A percentile compares a stretch with the other conserved stretches of the same genome.
Evolutionary conservation across 1,140 invertebrate species (phyloP).

Genomic region (Cotesia glomerata): DNA sequence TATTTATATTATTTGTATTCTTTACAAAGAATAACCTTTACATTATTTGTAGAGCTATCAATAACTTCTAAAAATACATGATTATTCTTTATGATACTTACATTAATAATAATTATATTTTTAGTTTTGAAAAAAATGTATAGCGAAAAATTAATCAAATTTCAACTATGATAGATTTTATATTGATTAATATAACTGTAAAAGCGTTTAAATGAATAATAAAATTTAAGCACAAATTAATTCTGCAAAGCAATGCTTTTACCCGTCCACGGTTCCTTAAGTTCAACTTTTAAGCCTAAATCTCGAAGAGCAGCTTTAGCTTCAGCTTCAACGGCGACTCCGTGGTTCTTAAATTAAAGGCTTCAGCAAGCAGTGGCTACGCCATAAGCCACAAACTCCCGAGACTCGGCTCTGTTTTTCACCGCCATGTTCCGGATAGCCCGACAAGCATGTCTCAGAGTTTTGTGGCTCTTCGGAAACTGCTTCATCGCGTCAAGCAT

Average conservation of each 20-base stretch:
- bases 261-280: constrained; percentile 87
- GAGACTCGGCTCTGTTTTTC: constrained; percentile 73
- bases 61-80: no score
- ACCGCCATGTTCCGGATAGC: constrained; percentile 87
- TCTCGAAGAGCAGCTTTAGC: constrained; percentile 84
- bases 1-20: no score
- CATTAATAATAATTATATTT: no score
- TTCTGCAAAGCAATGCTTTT: constrained; percentile 65
- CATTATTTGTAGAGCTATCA: no score
- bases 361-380: constrained; percentile 72
- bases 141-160: no score
- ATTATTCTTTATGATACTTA: no score
- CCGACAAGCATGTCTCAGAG: constrained; percentile 83
- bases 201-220: background rate
- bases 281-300: constrained; percentile 80
- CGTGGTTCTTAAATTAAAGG: constrained; percentile 68
- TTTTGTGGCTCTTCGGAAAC: constrained; percentile 69
- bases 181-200: background rate
- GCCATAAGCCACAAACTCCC: constrained; percentile 74
- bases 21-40: no score
- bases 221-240: constrained; percentile 10
- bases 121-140: no score
- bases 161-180: no score
- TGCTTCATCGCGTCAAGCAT: constrained; percentile 78
- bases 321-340: constrained; percentile 70